Evolutionary conservation across 2,113 vertebrate species (phyloP).

Genomic region (Pangasianodon hypophthalmus): DNA sequence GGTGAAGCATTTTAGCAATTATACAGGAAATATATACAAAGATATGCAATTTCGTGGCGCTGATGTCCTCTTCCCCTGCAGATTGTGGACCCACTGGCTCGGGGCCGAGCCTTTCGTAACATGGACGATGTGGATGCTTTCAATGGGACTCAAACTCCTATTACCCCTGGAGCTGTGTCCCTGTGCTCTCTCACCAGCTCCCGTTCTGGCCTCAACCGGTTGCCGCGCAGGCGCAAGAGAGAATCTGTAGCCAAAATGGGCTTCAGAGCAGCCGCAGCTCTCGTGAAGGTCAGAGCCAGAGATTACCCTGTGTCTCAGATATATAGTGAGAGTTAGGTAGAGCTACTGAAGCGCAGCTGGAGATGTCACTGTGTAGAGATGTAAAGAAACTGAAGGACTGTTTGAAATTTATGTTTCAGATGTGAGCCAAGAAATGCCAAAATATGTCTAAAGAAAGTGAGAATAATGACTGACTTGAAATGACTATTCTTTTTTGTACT

Average conservation of each 20-base stretch:
- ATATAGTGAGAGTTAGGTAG: neutral
- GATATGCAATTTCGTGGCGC: neutral
- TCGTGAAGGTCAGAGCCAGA: slow-evolving; percentile 82
- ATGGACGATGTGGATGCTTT: slow-evolving; percentile 86
- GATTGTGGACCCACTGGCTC: slow-evolving; percentile 94
- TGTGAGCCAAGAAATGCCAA: neutral
- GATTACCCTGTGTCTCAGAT: neutral
- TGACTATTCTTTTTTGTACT: neutral
- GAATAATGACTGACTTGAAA: neutral
- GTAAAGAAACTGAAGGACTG: neutral
- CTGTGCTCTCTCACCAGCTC: slow-evolving; percentile 98
- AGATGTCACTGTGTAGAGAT: neutral
- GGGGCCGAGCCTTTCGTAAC: slow-evolving; percentile 92
- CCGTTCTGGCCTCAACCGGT: slow-evolving; percentile 89
- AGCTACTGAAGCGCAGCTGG: neutral
- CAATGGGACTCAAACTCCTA: slow-evolving; percentile 87
- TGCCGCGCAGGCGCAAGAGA: slow-evolving; percentile 87
- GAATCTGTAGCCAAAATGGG: slow-evolving; percentile 98
- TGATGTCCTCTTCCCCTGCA: slow-evolving; percentile 56
- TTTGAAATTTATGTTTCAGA: neutral
- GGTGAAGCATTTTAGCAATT: neutral
- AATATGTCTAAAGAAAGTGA: neutral
- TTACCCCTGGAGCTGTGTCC: slow-evolving; percentile 89
- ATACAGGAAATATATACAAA: neutral
- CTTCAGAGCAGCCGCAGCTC: slow-evolving; percentile 89